Evolutionary conservation across 2,888 invertebrate species (phyloP).

Genomic region (Amphiduros pacificus): DNA sequence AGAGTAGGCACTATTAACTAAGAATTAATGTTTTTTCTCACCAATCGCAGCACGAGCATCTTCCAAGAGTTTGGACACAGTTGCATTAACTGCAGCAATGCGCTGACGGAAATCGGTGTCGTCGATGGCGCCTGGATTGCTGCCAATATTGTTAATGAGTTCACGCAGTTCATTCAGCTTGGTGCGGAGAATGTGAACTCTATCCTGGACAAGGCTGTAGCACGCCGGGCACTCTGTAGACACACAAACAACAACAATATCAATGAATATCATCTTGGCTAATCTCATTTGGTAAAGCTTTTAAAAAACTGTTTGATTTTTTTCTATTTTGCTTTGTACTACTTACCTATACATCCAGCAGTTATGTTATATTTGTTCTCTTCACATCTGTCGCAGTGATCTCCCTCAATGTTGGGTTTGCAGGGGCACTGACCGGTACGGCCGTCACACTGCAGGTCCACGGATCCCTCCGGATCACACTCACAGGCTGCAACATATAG

Average conservation of each 20-base stretch:
- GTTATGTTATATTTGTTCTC: slow-evolving; percentile 91
- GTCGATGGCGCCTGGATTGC: slow-evolving; percentile 87
- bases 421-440: slow-evolving; percentile 66
- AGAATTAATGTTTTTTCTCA: no score
- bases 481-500: slow-evolving; percentile 78
- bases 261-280: no score
- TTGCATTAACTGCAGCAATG: slow-evolving; percentile 73
- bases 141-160: slow-evolving; percentile 83
- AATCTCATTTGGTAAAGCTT: no score
- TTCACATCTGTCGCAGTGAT: slow-evolving; percentile 89
- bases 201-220: slow-evolving; percentile 89
- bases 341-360: slow-evolving; percentile 67
- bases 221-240: slow-evolving; percentile 78
- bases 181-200: slow-evolving; percentile 67
- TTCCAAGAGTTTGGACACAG: slow-evolving; percentile 74
- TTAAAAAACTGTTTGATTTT: no score
- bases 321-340: no score
- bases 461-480: slow-evolving; percentile 83
- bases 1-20: no score
- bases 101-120: slow-evolving; percentile 88
- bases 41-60: slow-evolving; percentile 65
- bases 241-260: no score
- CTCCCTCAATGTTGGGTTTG: slow-evolving; percentile 77
- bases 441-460: slow-evolving; percentile 81
- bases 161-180: slow-evolving; percentile 70